A percentile compares a stretch with the other conserved stretches of the same genome.
Conservation (phyloP, 2,113 vertebrate genomes). For the Cricetomys ansorgei region DNA sequence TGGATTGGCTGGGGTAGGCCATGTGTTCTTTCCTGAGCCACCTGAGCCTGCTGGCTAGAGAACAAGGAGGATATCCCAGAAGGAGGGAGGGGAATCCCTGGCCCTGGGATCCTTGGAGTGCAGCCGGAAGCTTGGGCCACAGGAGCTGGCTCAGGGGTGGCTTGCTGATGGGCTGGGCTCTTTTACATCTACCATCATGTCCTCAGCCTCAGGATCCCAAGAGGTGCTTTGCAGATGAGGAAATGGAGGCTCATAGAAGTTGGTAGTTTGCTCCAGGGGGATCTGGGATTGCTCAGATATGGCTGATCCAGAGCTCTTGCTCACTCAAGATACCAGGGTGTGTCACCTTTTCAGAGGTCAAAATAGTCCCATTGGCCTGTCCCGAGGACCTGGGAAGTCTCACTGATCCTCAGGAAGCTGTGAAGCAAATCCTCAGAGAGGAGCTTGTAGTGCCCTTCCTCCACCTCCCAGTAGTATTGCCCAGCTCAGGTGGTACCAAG, state of each 20-base stretch:
- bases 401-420: neutral
- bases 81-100: no score
- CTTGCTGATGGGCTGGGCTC: neutral
- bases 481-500: neutral
- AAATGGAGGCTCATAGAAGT: neutral
- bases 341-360: neutral
- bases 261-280: neutral
- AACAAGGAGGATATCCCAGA: neutral
- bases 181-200: neutral
- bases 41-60: accelerated
- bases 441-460: neutral
- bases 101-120: neutral
- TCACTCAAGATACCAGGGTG: neutral
- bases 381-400: neutral
- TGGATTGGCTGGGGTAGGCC: neutral
- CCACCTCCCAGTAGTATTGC: neutral
- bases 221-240: neutral
- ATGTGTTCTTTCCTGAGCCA: neutral
- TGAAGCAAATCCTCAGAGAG: neutral
- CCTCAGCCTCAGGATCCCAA: neutral
- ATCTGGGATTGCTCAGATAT: neutral
- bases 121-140: neutral
- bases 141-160: no score
- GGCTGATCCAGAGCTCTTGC: neutral
- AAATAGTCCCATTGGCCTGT: neutral